Evolutionary conservation across 1,140 invertebrate species (phyloP).

Genomic region (Odontomachus brunneus): DNA sequence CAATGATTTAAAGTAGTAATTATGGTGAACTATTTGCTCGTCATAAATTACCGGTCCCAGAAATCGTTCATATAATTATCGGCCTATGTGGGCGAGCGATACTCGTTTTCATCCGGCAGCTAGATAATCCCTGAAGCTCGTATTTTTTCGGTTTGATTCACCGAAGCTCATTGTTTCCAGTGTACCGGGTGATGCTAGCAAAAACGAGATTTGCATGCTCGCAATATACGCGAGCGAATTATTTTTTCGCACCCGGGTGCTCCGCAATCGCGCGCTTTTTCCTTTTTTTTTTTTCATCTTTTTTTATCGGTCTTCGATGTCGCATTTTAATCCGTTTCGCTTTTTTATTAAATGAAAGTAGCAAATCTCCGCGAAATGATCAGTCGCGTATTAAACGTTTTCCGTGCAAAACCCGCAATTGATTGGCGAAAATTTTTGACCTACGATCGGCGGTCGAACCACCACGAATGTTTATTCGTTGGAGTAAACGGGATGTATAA

Average conservation of each 20-base stretch:
- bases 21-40: constrained; percentile 16
- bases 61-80: constrained; percentile 58
- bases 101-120: constrained; percentile 39
- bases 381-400: constrained; percentile 47
- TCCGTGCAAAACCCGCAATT: constrained; percentile 1
- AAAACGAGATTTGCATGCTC: constrained; percentile 54
- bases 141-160: constrained; percentile 44
- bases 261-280: constrained; percentile 31
- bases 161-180: constrained; percentile 49
- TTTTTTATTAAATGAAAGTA: constrained; percentile 55
- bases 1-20: constrained; percentile 51
- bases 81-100: constrained; percentile 30
- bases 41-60: constrained; percentile 30
- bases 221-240: constrained; percentile 48
- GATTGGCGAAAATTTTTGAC: constrained; percentile 42
- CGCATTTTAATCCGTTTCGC: constrained; percentile 45
- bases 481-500: constrained; percentile 11
- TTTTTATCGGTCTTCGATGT: constrained; percentile 48
- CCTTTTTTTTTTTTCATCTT: constrained; percentile 2
- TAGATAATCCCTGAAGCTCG: constrained; percentile 37
- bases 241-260: constrained; percentile 51
- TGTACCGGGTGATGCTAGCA: constrained; percentile 45
- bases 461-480: constrained; percentile 17
- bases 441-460: constrained; percentile 10
- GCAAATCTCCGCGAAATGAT: constrained; percentile 32